Percentiles rank a stretch among this genome's conserved stretches.
These are phyloP conservation scores for Tragelaphus eurycerus DNA, from an alignment of 2,797 vertebrate species.

Conservation along the genomic window DNA sequence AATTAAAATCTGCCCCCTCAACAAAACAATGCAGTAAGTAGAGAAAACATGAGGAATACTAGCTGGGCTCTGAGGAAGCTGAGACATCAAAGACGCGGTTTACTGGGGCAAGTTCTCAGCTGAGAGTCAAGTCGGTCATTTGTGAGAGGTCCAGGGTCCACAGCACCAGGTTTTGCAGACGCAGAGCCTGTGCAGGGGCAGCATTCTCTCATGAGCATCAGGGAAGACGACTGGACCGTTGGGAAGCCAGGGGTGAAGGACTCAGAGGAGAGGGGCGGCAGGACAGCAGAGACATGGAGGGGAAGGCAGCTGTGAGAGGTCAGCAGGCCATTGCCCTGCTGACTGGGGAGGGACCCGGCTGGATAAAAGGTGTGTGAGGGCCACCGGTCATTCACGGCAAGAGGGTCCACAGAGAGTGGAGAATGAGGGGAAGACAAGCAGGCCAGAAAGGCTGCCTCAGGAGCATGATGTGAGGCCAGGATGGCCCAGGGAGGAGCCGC, in stretches of 20 bases:
- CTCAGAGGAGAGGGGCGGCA: fast-evolving
- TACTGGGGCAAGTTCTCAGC: fast-evolving
- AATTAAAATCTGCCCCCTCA: neutral
- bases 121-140: fast-evolving
- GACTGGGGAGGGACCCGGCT: fast-evolving
- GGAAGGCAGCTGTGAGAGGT: fast-evolving
- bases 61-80: fast-evolving
- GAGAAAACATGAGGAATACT: fast-evolving
- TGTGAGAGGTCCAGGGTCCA: neutral
- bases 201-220: fast-evolving
- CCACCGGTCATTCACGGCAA: fast-evolving
- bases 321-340: fast-evolving
- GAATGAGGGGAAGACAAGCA: fast-evolving
- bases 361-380: fast-evolving
- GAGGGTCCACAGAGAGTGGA: neutral
- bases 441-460: fast-evolving
- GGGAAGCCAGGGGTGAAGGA: neutral
- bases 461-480: fast-evolving
- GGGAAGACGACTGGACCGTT: fast-evolving
- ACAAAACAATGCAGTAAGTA: neutral
- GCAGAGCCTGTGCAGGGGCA: fast-evolving
- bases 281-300: neutral
- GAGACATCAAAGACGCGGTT: fast-evolving
- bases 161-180: fast-evolving
- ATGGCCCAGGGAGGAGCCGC: fast-evolving